Conservation (phyloP, 2,797 vertebrate genomes). For the Hippopotamyrus pictus region DNA sequence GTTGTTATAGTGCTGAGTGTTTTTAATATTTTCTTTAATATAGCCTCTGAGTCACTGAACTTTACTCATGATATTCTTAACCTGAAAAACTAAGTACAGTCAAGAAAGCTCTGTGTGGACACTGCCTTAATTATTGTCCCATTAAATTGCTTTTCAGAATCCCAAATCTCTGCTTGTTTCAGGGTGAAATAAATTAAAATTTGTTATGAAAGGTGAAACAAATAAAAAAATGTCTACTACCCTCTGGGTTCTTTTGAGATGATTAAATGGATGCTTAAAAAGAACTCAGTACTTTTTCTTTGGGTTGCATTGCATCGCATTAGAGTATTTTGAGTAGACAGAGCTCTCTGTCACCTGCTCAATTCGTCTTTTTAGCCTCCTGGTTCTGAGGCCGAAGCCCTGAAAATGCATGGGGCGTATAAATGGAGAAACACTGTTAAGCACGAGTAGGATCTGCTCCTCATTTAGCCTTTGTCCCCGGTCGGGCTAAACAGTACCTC, state of each 20-base stretch:
- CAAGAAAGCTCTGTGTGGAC: conserved; percentile 13
- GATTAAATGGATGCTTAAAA: conserved; percentile 43
- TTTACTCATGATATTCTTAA: background rate
- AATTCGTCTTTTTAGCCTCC: conserved; percentile 39
- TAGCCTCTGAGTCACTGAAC: background rate
- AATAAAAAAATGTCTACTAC: conserved; percentile 41
- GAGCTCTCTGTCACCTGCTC: conserved; percentile 43
- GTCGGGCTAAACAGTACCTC: conserved; percentile 56
- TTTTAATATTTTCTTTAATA: background rate
- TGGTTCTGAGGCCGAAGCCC: conserved; percentile 27
- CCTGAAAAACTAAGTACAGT: background rate
- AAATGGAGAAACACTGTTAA: conserved; percentile 36
- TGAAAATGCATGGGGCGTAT: conserved; percentile 32
- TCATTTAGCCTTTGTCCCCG: conserved; percentile 53
- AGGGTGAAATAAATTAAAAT: conserved; percentile 38
- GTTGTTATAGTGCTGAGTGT: background rate
- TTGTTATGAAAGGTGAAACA: conserved; percentile 44
- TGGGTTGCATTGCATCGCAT: conserved; percentile 28
- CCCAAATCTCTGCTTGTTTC: conserved; percentile 28
- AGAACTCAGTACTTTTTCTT: conserved; percentile 3
- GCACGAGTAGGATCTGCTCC: conserved; percentile 41
- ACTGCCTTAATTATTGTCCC: conserved; percentile 22
- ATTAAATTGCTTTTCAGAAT: conserved; percentile 36
- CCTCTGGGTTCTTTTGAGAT: conserved; percentile 24
- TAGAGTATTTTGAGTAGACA: conserved; percentile 34